Evolutionary conservation across 2,797 vertebrate genomes (phyloP).

Genomic region (Myoxocephalus aenaeus): DNA sequence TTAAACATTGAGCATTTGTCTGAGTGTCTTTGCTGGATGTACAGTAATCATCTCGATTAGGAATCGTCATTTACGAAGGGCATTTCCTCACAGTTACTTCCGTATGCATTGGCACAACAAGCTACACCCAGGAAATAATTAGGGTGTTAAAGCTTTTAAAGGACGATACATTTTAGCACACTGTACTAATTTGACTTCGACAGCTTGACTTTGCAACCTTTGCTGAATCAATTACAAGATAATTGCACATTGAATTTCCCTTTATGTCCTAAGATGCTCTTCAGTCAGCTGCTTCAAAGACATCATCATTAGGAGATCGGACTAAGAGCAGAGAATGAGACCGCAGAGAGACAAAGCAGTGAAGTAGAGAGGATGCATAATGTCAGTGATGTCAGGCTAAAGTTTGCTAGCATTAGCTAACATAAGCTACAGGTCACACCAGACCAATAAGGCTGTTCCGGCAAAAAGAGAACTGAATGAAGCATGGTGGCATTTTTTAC

Average conservation of each 20-base stretch:
- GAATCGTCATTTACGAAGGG: neutral
- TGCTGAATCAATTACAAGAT: conserved; percentile 14
- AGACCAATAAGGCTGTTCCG: neutral
- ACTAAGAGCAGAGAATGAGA: neutral
- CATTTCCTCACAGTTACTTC: neutral
- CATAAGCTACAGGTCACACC: neutral
- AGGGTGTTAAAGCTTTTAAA: neutral
- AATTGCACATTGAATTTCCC: conserved; percentile 6
- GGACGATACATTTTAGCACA: neutral
- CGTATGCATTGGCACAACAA: neutral
- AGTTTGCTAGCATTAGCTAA: neutral
- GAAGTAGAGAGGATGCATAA: neutral
- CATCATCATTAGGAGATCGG: neutral
- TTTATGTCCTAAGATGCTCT: conserved; percentile 6
- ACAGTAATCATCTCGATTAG: neutral
- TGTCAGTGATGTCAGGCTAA: neutral
- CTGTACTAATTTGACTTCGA: conserved; percentile 10
- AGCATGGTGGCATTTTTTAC: neutral
- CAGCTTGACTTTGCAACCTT: conserved; percentile 4
- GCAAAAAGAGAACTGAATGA: neutral
- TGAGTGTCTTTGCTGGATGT: neutral
- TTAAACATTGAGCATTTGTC: neutral
- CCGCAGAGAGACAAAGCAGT: neutral
- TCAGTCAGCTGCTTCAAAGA: conserved; percentile 7
- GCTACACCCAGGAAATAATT: neutral